Conservation (phyloP, 2,113 vertebrate genomes). For the Oxygymnocypris stewartii region DNA sequence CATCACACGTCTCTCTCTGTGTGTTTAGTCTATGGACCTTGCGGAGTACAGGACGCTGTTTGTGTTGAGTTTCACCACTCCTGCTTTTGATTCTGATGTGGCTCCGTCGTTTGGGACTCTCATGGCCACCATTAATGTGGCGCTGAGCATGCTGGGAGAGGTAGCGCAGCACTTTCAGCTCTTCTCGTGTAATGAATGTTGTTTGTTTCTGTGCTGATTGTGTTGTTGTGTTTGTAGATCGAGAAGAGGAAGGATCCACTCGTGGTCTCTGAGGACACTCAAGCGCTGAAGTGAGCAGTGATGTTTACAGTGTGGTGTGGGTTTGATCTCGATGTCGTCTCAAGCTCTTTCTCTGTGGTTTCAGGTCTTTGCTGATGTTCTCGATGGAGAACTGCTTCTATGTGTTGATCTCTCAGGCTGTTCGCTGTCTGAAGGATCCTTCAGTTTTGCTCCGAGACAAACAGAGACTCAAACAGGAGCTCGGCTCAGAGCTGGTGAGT, state of each 20-base stretch:
- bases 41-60: slow-evolving; percentile 92
- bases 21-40: slow-evolving; percentile 88
- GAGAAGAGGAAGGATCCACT: slow-evolving; percentile 95
- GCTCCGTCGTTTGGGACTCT: slow-evolving; percentile 97
- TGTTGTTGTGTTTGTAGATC: slow-evolving; percentile 71
- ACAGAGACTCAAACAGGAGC: slow-evolving; percentile 97
- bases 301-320: neutral
- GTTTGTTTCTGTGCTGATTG: neutral
- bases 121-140: slow-evolving; percentile 92
- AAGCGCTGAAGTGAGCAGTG: slow-evolving; percentile 86
- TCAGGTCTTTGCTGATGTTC: slow-evolving; percentile 93
- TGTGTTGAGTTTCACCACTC: slow-evolving; percentile 91
- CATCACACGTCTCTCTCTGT: too few relatives aligned
- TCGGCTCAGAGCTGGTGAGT: slow-evolving; percentile 93
- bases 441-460: slow-evolving; percentile 87
- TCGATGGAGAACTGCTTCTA: slow-evolving; percentile 99
- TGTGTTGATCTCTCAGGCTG: slow-evolving; percentile 93
- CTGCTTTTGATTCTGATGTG: slow-evolving; percentile 92
- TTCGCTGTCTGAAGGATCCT: slow-evolving; percentile 88
- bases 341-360: slow-evolving; percentile 1
- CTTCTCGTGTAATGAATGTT: neutral
- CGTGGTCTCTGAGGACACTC: slow-evolving; percentile 85
- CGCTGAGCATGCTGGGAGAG: slow-evolving; percentile 93
- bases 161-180: slow-evolving; percentile 63
- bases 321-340: neutral